Base-by-base conservation (phyloP, 2,797 vertebrate genomes). In the Petrocephalus sullivani region DNA sequence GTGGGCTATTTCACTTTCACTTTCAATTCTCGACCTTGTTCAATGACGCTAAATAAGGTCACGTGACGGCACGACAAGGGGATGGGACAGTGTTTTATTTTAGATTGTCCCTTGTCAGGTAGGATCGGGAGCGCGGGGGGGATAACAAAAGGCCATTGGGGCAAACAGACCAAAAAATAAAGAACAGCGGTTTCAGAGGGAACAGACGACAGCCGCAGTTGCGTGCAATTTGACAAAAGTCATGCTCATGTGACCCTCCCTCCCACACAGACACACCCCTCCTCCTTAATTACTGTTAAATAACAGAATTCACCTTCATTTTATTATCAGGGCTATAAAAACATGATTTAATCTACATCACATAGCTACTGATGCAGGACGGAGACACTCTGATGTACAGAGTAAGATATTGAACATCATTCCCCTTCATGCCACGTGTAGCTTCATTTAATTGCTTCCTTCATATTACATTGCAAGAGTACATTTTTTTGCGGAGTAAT, bases 361-460 rank as follows among this genome's bases (percentile, higher is more conserved):
- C 71, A 78, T 46, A 46, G 75, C 19, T 46, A 37, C 33, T 71
- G 28, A 71, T 19, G 67, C 67, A 71, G 67, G 67, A 71, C 67
- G 1, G 67, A 71, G 19, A n/a, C 75, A 49, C 41, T 16, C 41
- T 81, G 41, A 81, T 81, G 37, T 49, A 49, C 75, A 21, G 75
- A 21, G 37, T 10, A 19, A 81, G 41, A 81, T 46, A 81, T 5
- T 81, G 41, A 81, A 81, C 41, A 81, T 81, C 14, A 81, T 81
- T 81, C 41, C 41, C 75, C 37, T 49, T 81, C 46, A 81, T 49
- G 75, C 75, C 19, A 16, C 16, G 75, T 49, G 75, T 6, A 16
- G 41, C 75, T 81, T 81, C 19, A 49, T 81, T 81, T 81, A 81
- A 81, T 81, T 81, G 19, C 75, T 81, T 81, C 75, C 75, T n/a